Evolutionary conservation across 2,888 invertebrate genomes (phyloP).

Genomic region (Eugnorisma glareosa): DNA sequence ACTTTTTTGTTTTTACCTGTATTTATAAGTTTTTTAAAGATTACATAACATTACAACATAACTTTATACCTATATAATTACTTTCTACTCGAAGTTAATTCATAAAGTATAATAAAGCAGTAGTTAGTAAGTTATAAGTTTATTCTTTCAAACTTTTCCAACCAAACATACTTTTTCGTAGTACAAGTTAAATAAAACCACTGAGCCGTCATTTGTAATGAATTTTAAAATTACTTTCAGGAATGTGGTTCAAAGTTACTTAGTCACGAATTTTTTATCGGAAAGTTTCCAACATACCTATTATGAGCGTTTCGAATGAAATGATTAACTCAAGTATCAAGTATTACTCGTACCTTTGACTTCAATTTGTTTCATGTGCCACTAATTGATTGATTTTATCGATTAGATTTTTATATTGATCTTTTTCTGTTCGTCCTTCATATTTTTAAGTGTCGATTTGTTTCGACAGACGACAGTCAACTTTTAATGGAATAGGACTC

Average conservation of each 20-base stretch:
- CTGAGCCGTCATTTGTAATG: constrained; percentile 14
- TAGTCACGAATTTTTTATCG: constrained; percentile 7
- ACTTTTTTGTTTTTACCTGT: neutral
- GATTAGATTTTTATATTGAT: neutral
- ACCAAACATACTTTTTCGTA: neutral
- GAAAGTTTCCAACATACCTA: constrained; percentile 6
- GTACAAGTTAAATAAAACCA: constrained; percentile 23
- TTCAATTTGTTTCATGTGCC: constrained; percentile 12
- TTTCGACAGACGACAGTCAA: neutral
- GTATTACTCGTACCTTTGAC: constrained; percentile 19
- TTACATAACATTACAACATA: neutral
- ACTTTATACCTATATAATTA: neutral
- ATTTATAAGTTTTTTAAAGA: neutral
- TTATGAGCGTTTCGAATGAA: constrained; percentile 9
- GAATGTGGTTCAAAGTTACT: constrained; percentile 21
- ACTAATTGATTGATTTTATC: constrained; percentile 33
- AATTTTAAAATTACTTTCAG: constrained; percentile 33
- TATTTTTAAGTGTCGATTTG: neutral
- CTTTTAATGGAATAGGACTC: neutral
- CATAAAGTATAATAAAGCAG: too few species aligned
- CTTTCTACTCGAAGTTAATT: neutral
- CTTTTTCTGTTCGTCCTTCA: neutral
- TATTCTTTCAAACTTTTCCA: constrained; percentile 11
- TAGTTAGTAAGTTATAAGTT: neutral
- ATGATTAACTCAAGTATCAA: constrained; percentile 34